Conservation (phyloP, 2,797 vertebrate species). For the Streptopelia turtur region DNA sequence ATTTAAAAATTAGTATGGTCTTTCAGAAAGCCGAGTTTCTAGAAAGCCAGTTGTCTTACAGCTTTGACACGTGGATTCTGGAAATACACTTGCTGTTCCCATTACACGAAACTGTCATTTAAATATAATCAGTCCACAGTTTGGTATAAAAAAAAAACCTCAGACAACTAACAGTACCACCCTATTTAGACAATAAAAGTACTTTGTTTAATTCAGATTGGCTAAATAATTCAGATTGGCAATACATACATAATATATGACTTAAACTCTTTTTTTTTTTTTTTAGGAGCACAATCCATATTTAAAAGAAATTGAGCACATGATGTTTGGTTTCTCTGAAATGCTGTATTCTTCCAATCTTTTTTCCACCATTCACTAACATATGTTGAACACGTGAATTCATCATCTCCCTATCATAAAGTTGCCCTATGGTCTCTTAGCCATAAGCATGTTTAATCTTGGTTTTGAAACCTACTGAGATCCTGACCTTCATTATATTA, state of each 20-base stretch:
- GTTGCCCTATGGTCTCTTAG: background rate
- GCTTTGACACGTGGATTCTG: background rate
- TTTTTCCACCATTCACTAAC: background rate
- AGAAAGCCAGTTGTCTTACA: background rate
- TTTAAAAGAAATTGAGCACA: background rate
- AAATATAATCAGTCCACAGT: conserved; percentile 44
- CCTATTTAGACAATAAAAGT: conserved; percentile 4
- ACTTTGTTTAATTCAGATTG: conserved; percentile 31
- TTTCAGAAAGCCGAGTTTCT: background rate
- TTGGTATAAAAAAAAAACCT: conserved; percentile 24
- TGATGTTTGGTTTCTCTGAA: background rate
- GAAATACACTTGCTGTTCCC: conserved; percentile 57
- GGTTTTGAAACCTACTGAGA: background rate
- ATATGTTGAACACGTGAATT: background rate
- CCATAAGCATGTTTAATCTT: background rate
- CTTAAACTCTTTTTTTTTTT: background rate
- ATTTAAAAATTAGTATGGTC: background rate
- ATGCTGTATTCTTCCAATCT: background rate
- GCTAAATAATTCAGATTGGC: background rate
- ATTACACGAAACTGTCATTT: conserved; percentile 65
- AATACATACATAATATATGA: background rate
- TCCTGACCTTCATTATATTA: background rate
- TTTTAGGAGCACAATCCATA: background rate
- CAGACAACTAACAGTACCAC: conserved; percentile 27
- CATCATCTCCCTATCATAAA: background rate